Base-by-base conservation (phyloP, 2,113 vertebrate species). In the Acanthisitta chloris region DNA sequence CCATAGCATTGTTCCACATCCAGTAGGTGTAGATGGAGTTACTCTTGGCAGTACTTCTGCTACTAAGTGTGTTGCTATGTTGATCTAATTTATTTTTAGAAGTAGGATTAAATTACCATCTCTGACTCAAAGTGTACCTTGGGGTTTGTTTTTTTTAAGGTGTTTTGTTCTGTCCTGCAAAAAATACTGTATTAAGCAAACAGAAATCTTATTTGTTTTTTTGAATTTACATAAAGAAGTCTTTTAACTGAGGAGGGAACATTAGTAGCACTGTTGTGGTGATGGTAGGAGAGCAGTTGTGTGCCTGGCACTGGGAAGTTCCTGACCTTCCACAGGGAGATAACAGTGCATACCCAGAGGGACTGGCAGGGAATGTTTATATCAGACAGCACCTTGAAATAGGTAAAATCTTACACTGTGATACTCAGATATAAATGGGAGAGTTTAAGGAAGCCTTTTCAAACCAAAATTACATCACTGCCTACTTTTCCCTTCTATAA, bases 61-160 rank as follows among this genome's bases (percentile, higher is more conserved):
- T 92, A 9, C 81, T 94, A 95, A 61, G 88, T 66, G 45, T 82
- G 65, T 81, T 66, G 78, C 81, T 94, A 51, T 95, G 92, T 95
- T 83, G 95, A 83, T 97, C 90, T 96, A 81, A 77, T 71, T 96
- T 98, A 95, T 96, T 98, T 97, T 98, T 97, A 97, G 94, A 92
- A 95, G 61, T 33, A 79, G 61, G 94, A 88, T 95, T 96, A 84
- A 81, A 57, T 91, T 91, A 5, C 90, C 66, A 34, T 48, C 55
- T 86, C 61, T 59, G 70, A 88, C 71, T 90, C 65, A 72, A 76
- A 58, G 36, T 31, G 34, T 83, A 72, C 69, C 59, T 85, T 92
- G 57, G 33, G 42, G 43, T 38, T 72, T 48, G 51, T 23, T n/a
- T 62, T 91, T 86, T 91, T 90, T 40, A 70, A 76, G 49, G 42